Base-by-base conservation (phyloP, 2,888 invertebrate species). In the Drepanosiphum platanoidis region DNA sequence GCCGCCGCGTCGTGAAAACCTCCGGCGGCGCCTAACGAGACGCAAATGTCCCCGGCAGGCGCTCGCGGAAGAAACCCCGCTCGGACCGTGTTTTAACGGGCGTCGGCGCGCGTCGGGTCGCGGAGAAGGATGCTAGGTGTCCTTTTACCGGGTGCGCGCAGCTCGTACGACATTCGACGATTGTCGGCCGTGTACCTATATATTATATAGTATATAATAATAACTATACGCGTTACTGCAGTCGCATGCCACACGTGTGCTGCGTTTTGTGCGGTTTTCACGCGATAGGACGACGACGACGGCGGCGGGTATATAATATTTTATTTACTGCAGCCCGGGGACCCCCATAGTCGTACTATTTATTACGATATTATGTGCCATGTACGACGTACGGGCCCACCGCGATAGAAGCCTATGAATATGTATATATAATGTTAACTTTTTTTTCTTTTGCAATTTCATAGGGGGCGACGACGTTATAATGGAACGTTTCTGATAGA, bases 1-100 rank as follows among this genome's bases (percentile, higher is more conserved):
- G 71, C 52, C 22, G 22, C 42, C 11, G 11, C 42, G 11, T 27
- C 39, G 70, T 71, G 58, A 71, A 58, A 81, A 71, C 32, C 58
- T 61, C 34, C 61, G 80, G 68, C n/a, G 82, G 72, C 82, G 82
- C 72, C 66, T 83, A 83, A 83, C 83, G 83, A 83, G 83, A 83
- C 83, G 74, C 83, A 83, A 83, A 83, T 83, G 83, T 27, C 74
- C 27, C 30, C 18, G 22, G 39, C 22, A n/a, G 18, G 22, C 70
- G 34, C 34, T 18, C 34, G 30, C 64, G 4, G 34, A 32, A 80
- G 70, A 36, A 71, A 30, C 58, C 71, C 70, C 36, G 11, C 58
- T 13, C 66, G 52, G 81, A 58, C 58, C 70, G 46, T 81, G 70
- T 81, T 81, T 58, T 71, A 58, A 58, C 78, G 46, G 66, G 66